Base-by-base conservation (phyloP, 2,888 invertebrate genomes). In the Pheosia gnoma region DNA sequence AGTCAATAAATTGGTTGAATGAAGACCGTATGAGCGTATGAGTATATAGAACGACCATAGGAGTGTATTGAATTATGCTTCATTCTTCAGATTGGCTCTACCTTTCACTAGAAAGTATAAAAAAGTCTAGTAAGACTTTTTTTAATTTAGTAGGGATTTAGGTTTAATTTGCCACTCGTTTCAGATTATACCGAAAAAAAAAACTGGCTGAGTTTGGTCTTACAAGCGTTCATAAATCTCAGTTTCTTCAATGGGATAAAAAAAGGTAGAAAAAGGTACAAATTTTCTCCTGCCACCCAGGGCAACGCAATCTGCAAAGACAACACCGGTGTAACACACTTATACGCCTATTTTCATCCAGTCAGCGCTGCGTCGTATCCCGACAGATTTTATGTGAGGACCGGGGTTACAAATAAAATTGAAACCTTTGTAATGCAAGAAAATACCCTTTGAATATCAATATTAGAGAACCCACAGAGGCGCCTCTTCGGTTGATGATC, bases 361-460 rank as follows among this genome's bases (percentile, higher is more conserved):
- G 77, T 77, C 80, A 78, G 79, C 81, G 71, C 72, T 71, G 66
- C 79, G 80, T 79, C 75, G 73, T 75, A 70, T 71, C 71, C 72
- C 67, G 65, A 63, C 69, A 75, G 75, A 75, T 76, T 76, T 76
- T 77, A 77, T 72, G 72, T 67, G 62, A 68, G 67, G 65, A 57
- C 69, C 58, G 80, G 77, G 78, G 72, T 77, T 74, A 72, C 82
- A 79, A 84, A 85, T 84, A 85, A 82, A 85, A 85, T 79, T 79
- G 80, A 76, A 79, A 77, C 75, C 76, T 82, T 82, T 83, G 79
- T 79, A 76, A 79, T 78, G 75, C 77, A 79, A 78, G 77, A 79
- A 78, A 72, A 79, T 80, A 77, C 73, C 75, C 72, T 75, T 75
- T 70, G 72, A 76, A 79, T 81, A 79, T 82, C 75, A 79, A 82